phyloP scores from a whole-genome alignment of 2,888 invertebrate species.

The Polymixis flavicincta region DNA sequence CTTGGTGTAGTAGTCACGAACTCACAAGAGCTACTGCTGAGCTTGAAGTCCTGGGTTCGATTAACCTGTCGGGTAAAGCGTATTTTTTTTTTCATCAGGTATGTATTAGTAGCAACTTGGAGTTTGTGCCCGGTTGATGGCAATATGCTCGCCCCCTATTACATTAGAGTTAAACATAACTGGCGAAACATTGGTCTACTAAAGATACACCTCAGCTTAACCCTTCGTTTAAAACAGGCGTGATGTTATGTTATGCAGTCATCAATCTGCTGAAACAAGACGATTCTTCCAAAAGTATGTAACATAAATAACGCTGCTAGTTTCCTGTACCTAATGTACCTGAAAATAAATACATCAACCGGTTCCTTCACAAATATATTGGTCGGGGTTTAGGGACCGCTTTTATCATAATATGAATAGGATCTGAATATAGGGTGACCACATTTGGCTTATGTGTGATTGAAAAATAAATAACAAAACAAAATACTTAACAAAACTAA shows the following conservation, averaged over 20 bases:
- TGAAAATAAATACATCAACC: conserved; percentile 51
- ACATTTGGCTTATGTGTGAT: not conserved
- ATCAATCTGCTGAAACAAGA: not conserved
- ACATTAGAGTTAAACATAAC: not conserved
- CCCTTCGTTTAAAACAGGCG: not conserved
- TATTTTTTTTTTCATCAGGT: not conserved
- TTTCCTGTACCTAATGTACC: conserved; percentile 20
- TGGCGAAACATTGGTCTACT: not conserved
- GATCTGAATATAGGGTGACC: conserved; percentile 38
- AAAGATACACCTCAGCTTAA: not conserved
- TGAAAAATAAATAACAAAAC: conserved; percentile 7
- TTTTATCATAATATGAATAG: conserved; percentile 55
- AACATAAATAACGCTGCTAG: not conserved
- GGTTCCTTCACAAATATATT: conserved; percentile 42
- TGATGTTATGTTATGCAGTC: not conserved
- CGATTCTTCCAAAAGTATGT: not conserved
- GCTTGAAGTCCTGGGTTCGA: not conserved
- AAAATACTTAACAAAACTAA: not conserved
- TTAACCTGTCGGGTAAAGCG: not conserved
- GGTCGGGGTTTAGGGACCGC: conserved; percentile 33
- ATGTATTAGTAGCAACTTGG: not conserved
- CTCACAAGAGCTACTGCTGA: not conserved
- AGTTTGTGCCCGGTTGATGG: too few relatives aligned
- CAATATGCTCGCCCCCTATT: not conserved
- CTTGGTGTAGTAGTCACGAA: not conserved